phyloP scores from a whole-genome alignment of 2,113 vertebrate genomes.

The Sterna hirundo region DNA sequence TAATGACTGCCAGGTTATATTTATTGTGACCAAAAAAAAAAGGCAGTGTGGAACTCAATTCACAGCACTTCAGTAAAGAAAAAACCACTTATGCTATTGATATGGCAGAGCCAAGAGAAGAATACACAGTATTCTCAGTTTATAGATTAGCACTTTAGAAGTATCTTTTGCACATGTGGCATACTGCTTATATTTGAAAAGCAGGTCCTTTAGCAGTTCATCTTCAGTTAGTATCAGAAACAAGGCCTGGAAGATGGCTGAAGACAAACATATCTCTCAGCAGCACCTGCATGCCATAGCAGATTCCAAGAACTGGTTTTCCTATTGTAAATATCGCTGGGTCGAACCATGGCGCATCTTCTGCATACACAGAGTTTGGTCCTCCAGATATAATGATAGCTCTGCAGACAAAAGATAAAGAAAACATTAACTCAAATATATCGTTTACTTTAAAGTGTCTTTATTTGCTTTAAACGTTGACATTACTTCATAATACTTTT shows the following conservation, averaged over 20 bases:
- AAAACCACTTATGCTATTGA: neutral
- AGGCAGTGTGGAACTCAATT: neutral
- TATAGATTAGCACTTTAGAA: neutral
- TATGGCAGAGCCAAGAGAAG: neutral
- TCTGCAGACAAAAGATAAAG: conserved; percentile 63
- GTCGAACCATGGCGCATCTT: conserved; percentile 98
- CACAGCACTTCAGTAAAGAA: neutral
- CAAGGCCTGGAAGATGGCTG: neutral
- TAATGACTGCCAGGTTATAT: neutral
- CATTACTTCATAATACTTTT: accelerated
- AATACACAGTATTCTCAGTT: neutral
- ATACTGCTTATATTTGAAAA: neutral
- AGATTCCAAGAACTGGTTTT: conserved; percentile 96
- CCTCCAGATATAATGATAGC: conserved; percentile 98
- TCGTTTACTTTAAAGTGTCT: neutral
- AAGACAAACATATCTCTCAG: neutral
- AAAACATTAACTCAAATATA: neutral
- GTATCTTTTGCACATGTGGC: neutral
- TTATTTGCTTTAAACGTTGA: neutral
- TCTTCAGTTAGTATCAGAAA: neutral
- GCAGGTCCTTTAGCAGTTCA: neutral
- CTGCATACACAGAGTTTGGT: conserved; percentile 96
- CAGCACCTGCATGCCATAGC: conserved; percentile 98
- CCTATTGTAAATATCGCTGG: conserved; percentile 98
- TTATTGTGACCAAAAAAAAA: neutral